Percentiles rank a stretch among this genome's conserved stretches.
These are phyloP conservation scores for Helicoverpa armigera DNA, from an alignment of 1,140 invertebrate species.

Conservation along the genomic window DNA sequence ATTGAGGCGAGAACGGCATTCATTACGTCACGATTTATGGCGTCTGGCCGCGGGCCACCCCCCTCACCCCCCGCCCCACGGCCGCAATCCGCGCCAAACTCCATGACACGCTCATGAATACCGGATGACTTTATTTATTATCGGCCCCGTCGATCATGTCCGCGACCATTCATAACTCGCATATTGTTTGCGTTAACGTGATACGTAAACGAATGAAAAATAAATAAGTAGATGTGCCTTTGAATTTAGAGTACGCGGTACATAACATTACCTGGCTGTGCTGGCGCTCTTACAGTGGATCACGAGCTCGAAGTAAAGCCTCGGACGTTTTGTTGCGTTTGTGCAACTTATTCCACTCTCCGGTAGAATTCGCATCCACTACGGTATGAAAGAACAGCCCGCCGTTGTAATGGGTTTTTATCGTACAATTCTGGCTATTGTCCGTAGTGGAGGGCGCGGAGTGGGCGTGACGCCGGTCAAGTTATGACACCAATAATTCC, in stretches of 20 bases:
- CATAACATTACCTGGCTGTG: too few species aligned
- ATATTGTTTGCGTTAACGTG: background rate
- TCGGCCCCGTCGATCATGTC: conserved; percentile 32
- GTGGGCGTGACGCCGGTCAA: background rate
- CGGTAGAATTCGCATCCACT: background rate
- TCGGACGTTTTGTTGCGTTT: background rate
- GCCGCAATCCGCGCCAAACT: background rate
- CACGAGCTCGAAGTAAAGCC: too few species aligned
- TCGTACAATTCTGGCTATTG: conserved; percentile 26
- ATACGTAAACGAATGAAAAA: background rate
- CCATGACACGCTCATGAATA: conserved; percentile 60
- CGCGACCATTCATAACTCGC: conserved; percentile 3
- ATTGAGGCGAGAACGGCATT: conserved; percentile 70
- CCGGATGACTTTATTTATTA: conserved; percentile 67
- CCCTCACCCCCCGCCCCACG: conserved; percentile 5
- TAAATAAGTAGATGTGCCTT: too few species aligned
- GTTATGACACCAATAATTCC: conserved; percentile 55
- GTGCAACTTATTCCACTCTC: background rate
- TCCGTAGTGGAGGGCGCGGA: conserved; percentile 10
- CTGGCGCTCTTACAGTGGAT: too few species aligned
- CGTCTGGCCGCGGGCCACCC: background rate
- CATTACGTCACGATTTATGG: conserved; percentile 14
- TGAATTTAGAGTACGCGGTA: too few species aligned
- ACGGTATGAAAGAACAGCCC: background rate
- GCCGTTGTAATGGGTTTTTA: background rate